phyloP scores from a whole-genome alignment of 1,140 invertebrate species.

The Philaenus spumarius region DNA sequence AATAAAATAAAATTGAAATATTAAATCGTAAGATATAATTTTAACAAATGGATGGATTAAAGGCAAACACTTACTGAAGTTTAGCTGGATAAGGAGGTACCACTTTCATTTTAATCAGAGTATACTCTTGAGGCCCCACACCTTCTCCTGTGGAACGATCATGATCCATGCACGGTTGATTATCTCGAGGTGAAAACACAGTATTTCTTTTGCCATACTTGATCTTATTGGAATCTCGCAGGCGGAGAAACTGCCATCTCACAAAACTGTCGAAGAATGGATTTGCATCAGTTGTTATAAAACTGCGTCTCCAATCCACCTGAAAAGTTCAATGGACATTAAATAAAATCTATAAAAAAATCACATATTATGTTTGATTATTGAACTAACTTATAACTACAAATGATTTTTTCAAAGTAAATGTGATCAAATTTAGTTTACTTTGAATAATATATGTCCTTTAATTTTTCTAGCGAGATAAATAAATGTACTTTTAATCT shows the following conservation, averaged over 20 bases:
- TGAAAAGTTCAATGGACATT: constrained; percentile 37
- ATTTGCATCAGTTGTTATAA: constrained; percentile 98
- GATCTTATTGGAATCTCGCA: constrained; percentile 85
- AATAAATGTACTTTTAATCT: no score
- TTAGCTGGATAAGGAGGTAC: constrained; percentile 64
- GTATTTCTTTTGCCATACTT: constrained; percentile 97
- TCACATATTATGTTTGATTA: no score
- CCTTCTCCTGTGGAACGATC: constrained; percentile 94
- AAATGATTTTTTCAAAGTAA: no score
- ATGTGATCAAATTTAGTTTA: no score
- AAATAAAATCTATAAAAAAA: no score
- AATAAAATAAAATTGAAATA: no score
- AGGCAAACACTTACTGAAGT: constrained; percentile 54
- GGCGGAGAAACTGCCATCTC: constrained; percentile 88
- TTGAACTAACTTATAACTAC: no score
- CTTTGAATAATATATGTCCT: no score
- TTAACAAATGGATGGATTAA: no score
- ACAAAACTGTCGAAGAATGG: constrained; percentile 98
- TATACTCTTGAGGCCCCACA: constrained; percentile 97
- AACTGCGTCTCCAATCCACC: constrained; percentile 94
- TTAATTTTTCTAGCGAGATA: no score
- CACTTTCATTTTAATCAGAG: constrained; percentile 91
- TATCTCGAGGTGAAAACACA: constrained; percentile 93
- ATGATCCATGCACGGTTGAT: constrained; percentile 99
- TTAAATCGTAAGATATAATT: no score